Evolutionary conservation across 2,113 vertebrate species (phyloP).

Genomic region (Apus apus): DNA sequence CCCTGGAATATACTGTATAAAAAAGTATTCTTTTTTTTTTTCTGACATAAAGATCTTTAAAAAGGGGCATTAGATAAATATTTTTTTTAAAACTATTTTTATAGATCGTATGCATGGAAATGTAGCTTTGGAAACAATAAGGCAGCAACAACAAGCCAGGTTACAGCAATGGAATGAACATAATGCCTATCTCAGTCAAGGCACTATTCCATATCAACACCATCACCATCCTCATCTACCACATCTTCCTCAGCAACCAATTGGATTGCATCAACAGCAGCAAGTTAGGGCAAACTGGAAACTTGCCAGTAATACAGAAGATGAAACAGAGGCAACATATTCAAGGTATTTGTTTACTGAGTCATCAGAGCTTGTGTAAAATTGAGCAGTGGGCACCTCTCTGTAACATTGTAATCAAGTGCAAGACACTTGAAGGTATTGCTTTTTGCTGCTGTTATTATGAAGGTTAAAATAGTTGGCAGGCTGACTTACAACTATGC

Average conservation of each 20-base stretch:
- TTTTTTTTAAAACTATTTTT: conserved; percentile 55
- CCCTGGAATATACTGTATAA: conserved; percentile 61
- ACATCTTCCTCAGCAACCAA: conserved; percentile 87
- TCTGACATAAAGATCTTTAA: conserved; percentile 31
- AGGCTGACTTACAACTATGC: conserved; percentile 27
- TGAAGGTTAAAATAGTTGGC: conserved; percentile 6
- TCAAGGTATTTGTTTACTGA: conserved; percentile 81
- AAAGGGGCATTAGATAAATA: conserved; percentile 38
- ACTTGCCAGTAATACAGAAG: conserved; percentile 84
- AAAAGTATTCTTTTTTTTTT: not conserved
- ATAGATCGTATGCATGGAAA: conserved; percentile 85
- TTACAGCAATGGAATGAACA: conserved; percentile 94
- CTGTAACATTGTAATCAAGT: conserved; percentile 54
- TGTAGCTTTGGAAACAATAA: conserved; percentile 88
- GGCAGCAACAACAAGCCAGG: conserved; percentile 88
- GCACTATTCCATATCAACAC: conserved; percentile 85
- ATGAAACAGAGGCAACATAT: conserved; percentile 87
- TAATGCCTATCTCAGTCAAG: conserved; percentile 86
- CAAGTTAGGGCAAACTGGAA: conserved; percentile 92
- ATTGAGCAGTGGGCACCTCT: conserved; percentile 17
- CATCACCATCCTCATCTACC: conserved; percentile 87
- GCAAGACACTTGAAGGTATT: conserved; percentile 27
- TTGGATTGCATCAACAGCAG: conserved; percentile 89
- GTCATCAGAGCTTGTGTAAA: conserved; percentile 19
- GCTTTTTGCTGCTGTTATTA: conserved; percentile 39